Percentiles rank a stretch among this genome's conserved stretches.
These are phyloP conservation scores for Dicycla oo DNA, from an alignment of 2,888 invertebrate genomes.

Conservation along the genomic window DNA sequence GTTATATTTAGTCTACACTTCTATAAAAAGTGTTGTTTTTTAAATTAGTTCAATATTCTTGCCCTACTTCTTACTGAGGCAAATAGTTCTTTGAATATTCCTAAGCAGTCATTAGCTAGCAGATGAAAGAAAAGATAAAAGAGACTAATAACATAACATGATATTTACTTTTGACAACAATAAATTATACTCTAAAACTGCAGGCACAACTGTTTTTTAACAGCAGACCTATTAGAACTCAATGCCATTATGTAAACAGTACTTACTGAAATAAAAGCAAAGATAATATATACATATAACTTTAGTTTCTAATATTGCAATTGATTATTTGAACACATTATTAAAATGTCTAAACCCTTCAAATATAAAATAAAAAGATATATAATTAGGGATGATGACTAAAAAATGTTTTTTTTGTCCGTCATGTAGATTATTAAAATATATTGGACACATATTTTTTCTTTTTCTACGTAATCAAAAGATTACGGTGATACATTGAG, in stretches of 20 bases:
- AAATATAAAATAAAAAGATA: no score
- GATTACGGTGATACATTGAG: no score
- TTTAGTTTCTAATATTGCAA: slow-evolving; percentile 20
- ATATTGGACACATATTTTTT: no score
- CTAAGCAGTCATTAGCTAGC: background rate
- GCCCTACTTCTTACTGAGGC: background rate
- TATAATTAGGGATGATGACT: no score
- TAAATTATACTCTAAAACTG: background rate
- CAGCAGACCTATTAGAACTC: slow-evolving; percentile 9
- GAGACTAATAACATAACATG: no score
- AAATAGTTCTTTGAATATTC: background rate
- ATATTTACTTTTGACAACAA: slow-evolving; percentile 8
- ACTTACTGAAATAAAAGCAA: slow-evolving; percentile 8
- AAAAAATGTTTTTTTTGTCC: no score
- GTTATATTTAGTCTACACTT: background rate
- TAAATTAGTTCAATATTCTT: background rate
- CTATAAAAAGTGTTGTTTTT: background rate
- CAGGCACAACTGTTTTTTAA: background rate
- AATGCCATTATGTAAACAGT: slow-evolving; percentile 12
- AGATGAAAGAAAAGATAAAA: no score
- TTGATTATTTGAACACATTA: slow-evolving; percentile 13
- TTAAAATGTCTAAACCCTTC: slow-evolving; percentile 1
- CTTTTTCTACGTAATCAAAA: no score
- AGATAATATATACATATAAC: slow-evolving; percentile 2
- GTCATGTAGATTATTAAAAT: no score